Conservation (phyloP, 2,888 invertebrate species). For the Nemoura dubitans region DNA sequence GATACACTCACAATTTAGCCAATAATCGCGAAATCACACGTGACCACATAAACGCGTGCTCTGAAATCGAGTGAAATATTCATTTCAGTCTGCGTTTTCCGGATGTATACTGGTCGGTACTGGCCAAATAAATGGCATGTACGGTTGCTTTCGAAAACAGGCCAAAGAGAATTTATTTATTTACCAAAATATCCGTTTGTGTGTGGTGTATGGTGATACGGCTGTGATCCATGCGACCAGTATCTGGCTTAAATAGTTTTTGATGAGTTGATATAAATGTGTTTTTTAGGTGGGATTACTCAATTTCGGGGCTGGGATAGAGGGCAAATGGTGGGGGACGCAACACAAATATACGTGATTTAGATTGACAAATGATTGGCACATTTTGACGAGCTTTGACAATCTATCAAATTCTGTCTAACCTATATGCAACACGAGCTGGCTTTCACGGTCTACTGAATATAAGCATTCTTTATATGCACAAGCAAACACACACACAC, state of each 20-base stretch:
- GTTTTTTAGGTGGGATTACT: conserved; percentile 3
- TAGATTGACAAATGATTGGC: conserved; percentile 2
- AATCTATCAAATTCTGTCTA: background rate
- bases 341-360: background rate
- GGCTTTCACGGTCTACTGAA: no score
- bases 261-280: background rate
- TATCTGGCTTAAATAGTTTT: background rate
- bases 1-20: background rate
- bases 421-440: background rate
- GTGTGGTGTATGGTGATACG: background rate
- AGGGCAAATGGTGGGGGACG: background rate
- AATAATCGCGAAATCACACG: background rate
- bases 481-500: no score
- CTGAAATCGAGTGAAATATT: background rate
- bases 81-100: background rate
- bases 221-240: background rate
- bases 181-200: background rate
- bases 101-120: background rate
- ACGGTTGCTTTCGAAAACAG: background rate
- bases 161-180: background rate
- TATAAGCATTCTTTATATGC: no score
- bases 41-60: background rate
- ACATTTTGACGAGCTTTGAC: conserved; percentile 7
- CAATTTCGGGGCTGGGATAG: background rate
- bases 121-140: background rate